Evolutionary conservation across 2,888 invertebrate genomes (phyloP).

Genomic region (Cataglyphis livida): DNA sequence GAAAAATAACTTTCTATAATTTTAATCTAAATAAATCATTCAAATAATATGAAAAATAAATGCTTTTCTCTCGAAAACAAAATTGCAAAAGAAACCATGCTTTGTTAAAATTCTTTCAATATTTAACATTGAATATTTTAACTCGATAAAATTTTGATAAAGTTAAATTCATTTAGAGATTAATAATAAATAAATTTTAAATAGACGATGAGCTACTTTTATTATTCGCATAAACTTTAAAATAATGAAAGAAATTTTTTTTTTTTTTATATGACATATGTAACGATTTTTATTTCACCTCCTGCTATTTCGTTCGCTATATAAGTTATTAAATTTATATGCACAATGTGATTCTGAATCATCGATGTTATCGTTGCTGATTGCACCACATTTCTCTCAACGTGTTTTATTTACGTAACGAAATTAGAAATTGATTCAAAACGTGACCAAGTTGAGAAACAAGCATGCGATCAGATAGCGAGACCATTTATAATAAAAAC

Average conservation of each 20-base stretch:
- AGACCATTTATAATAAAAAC: background rate
- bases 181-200: background rate
- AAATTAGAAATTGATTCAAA: constrained; percentile 46
- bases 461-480: constrained; percentile 9
- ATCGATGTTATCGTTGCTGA: constrained; percentile 35
- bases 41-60: background rate
- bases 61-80: too few relatives aligned
- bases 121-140: too few relatives aligned
- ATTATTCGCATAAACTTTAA: background rate
- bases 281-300: constrained; percentile 1
- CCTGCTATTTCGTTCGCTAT: background rate
- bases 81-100: too few relatives aligned
- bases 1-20: background rate
- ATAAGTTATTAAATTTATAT: constrained; percentile 36
- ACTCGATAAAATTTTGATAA: background rate
- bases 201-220: background rate
- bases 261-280: background rate
- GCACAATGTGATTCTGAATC: constrained; percentile 26
- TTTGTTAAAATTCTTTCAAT: too few relatives aligned
- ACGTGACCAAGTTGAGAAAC: constrained; percentile 20
- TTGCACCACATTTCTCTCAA: constrained; percentile 43
- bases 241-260: background rate
- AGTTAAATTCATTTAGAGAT: background rate
- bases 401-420: constrained; percentile 39
- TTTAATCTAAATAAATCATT: constrained; percentile 8